A percentile compares a stretch with the other conserved stretches of the same genome.
phyloP scores from a whole-genome alignment of 2,797 vertebrate species.

The Scolopax rusticola region DNA sequence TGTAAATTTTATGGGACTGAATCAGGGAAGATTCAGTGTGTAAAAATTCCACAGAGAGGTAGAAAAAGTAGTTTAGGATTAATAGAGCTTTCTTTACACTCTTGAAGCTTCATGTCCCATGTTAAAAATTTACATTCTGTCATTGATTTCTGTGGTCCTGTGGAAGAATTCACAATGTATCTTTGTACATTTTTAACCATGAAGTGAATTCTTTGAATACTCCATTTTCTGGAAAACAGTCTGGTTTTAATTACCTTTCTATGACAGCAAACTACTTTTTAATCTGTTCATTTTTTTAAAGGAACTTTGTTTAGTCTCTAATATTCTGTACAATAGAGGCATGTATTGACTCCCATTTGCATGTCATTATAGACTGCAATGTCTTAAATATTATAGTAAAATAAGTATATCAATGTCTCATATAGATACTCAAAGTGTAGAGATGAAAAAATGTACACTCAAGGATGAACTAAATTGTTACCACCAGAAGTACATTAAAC shows the following conservation, averaged over 20 bases:
- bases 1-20: neutral
- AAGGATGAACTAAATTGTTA: neutral
- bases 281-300: neutral
- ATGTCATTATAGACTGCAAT: neutral
- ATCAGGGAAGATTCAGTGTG: neutral
- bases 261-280: neutral
- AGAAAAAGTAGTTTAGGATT: neutral
- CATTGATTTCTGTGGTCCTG: neutral
- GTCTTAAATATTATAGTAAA: neutral
- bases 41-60: neutral
- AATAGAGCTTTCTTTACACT: neutral
- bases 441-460: neutral
- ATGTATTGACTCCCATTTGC: neutral
- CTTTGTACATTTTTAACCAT: neutral
- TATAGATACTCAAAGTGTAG: neutral
- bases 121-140: neutral
- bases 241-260: neutral
- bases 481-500: neutral
- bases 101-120: neutral
- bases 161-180: neutral
- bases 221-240: neutral
- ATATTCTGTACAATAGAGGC: neutral
- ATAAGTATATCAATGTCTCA: neutral
- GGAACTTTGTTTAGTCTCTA: neutral
- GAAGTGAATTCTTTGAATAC: neutral